A percentile compares a stretch with the other conserved stretches of the same genome.
Evolutionary conservation across 92 coral and sea anemone species (phyloP).

Genomic region (Siderastrea radians): DNA sequence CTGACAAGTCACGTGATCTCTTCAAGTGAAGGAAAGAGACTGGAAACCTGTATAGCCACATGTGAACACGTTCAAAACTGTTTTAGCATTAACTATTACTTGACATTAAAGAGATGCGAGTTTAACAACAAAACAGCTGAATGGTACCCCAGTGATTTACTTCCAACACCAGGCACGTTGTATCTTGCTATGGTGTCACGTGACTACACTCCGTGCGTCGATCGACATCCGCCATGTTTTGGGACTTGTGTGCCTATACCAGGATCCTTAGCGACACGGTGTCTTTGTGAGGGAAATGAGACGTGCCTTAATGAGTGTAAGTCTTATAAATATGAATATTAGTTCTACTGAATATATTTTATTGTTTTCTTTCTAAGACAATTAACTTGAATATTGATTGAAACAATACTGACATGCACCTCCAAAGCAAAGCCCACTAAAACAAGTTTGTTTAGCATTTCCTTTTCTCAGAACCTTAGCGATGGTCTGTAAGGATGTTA

Average conservation of each 20-base stretch:
- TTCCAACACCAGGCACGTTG: conserved; percentile 51
- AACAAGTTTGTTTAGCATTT: too few relatives aligned
- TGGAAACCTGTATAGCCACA: conserved; percentile 63
- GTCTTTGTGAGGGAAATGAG: conserved; percentile 52
- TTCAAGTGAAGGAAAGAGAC: conserved; percentile 35
- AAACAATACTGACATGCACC: too few relatives aligned
- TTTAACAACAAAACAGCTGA: conserved; percentile 69
- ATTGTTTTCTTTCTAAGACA: too few relatives aligned
- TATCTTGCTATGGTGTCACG: conserved; percentile 74
- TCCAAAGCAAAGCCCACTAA: too few relatives aligned
- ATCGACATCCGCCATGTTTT: conserved; percentile 52
- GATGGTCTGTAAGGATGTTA: too few relatives aligned
- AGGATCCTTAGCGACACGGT: conserved; percentile 55
- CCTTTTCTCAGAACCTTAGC: too few relatives aligned
- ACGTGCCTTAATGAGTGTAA: conserved; percentile 24
- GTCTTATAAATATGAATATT: background rate
- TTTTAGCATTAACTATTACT: conserved; percentile 74
- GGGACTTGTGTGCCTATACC: conserved; percentile 65
- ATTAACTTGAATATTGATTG: too few relatives aligned
- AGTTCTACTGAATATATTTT: too few relatives aligned
- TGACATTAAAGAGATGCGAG: conserved; percentile 61
- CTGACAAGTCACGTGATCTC: conserved; percentile 68
- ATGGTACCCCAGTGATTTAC: conserved; percentile 56
- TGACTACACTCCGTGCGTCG: conserved; percentile 62
- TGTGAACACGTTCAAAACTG: conserved; percentile 74